Evolutionary conservation across 2,797 vertebrate species (phyloP).

Genomic region (Rhinogobio ventralis): DNA sequence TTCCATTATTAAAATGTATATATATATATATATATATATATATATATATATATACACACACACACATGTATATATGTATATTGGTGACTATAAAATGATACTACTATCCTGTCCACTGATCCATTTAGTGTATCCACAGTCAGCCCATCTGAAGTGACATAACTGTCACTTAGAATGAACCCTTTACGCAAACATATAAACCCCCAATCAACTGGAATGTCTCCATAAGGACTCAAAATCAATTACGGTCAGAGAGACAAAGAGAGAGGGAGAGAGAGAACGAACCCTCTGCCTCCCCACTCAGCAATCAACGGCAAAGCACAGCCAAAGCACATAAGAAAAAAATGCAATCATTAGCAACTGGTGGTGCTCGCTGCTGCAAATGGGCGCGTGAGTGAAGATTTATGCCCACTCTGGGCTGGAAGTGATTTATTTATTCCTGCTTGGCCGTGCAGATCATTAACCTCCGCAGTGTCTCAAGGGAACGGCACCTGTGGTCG

Average conservation of each 20-base stretch:
- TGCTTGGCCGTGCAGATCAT: conserved; percentile 84
- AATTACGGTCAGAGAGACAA: conserved; percentile 40
- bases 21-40: too few relatives aligned
- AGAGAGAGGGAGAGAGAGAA: conserved; percentile 56
- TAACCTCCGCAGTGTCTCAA: conserved; percentile 81
- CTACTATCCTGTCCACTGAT: conserved; percentile 7
- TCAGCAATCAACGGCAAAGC: conserved; percentile 71
- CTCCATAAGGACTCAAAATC: conserved; percentile 44
- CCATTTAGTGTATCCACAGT: conserved; percentile 11
- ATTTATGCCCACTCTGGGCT: conserved; percentile 82
- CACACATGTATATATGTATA: too few relatives aligned
- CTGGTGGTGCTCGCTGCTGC: conserved; percentile 81
- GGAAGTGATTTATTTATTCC: conserved; percentile 89
- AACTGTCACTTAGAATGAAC: conserved; percentile 43
- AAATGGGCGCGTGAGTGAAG: conserved; percentile 78
- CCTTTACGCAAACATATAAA: conserved; percentile 37
- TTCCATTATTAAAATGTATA: too few relatives aligned
- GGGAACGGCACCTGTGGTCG: conserved; percentile 78
- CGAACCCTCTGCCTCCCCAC: conserved; percentile 15
- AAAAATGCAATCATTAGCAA: conserved; percentile 83
- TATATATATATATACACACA: too few relatives aligned
- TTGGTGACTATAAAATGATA: neutral
- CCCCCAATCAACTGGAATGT: conserved; percentile 44
- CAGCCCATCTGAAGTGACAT: conserved; percentile 26
- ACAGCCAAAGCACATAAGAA: conserved; percentile 73